phyloP scores from a whole-genome alignment of 2,113 vertebrate genomes.

The Nymphicus hollandicus region DNA sequence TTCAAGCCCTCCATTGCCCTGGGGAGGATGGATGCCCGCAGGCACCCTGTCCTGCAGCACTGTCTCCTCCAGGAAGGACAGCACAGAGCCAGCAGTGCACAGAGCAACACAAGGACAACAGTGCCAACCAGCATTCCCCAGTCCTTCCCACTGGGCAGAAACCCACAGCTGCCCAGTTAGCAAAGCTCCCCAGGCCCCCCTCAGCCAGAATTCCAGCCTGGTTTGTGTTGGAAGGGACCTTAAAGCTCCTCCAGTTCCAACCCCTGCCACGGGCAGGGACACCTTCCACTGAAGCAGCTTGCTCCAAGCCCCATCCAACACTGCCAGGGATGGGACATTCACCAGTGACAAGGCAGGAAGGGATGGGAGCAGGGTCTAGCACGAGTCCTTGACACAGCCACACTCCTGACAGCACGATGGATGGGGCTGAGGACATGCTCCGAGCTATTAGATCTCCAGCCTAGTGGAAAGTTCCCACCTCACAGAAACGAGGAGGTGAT shows the following conservation, averaged over 20 bases:
- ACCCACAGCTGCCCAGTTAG: not conserved
- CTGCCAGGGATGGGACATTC: not conserved
- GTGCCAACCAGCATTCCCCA: not conserved
- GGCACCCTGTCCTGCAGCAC: not conserved
- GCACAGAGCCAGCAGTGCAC: not conserved
- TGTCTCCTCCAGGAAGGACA: not conserved
- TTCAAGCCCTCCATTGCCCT: not conserved
- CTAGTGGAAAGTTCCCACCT: not conserved
- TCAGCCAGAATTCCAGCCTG: not conserved
- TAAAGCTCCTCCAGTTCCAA: not conserved
- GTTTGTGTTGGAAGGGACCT: not conserved
- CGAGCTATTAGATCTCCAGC: not conserved
- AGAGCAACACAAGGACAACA: too few species aligned
- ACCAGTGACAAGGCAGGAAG: not conserved
- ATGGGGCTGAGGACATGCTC: not conserved
- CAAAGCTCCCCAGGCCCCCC: not conserved
- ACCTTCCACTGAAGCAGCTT: not conserved
- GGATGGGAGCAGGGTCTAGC: not conserved
- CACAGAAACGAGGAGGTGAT: not conserved
- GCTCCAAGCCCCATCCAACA: not conserved
- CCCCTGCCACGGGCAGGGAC: not conserved
- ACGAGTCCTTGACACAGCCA: not conserved
- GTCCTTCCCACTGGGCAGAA: not conserved
- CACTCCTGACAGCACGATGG: not conserved
- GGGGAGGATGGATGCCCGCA: not conserved